phyloP scores from a whole-genome alignment of 1,140 invertebrate species.

The Cataglyphis hispanica region DNA sequence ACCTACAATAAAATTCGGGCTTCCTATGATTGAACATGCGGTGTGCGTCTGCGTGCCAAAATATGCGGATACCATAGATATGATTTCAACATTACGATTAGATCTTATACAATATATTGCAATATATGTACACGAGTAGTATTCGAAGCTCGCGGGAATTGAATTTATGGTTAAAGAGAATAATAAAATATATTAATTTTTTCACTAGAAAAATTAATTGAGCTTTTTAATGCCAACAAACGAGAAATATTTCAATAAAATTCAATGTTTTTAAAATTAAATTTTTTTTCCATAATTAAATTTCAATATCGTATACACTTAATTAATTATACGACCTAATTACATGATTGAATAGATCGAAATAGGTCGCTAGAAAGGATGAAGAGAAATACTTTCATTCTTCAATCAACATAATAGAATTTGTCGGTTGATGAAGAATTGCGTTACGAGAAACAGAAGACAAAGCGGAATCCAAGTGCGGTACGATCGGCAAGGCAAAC shows the following conservation, averaged over 20 bases:
- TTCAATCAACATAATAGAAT: constrained; percentile 74
- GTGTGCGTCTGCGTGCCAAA: background rate
- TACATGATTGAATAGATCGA: constrained; percentile 20
- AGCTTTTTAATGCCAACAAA: background rate
- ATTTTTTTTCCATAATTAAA: background rate
- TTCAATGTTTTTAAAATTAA: background rate
- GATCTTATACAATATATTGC: constrained; percentile 9
- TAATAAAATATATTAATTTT: background rate
- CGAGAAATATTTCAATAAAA: constrained; percentile 6
- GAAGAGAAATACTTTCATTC: background rate
- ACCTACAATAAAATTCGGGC: constrained; percentile 55
- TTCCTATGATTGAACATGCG: constrained; percentile 32
- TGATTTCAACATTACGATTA: background rate
- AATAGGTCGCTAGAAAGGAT: background rate
- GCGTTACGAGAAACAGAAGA: constrained; percentile 10
- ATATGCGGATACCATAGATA: background rate
- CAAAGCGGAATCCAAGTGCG: constrained; percentile 13
- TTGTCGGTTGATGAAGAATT: constrained; percentile 73
- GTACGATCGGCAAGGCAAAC: constrained; percentile 60
- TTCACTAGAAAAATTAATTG: background rate
- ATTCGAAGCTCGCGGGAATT: background rate
- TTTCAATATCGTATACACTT: background rate
- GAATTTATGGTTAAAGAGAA: background rate
- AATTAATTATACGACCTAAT: constrained; percentile 29
- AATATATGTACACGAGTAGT: background rate